Conservation (phyloP, 2,888 invertebrate species). For the Temnothorax rugatulus region DNA sequence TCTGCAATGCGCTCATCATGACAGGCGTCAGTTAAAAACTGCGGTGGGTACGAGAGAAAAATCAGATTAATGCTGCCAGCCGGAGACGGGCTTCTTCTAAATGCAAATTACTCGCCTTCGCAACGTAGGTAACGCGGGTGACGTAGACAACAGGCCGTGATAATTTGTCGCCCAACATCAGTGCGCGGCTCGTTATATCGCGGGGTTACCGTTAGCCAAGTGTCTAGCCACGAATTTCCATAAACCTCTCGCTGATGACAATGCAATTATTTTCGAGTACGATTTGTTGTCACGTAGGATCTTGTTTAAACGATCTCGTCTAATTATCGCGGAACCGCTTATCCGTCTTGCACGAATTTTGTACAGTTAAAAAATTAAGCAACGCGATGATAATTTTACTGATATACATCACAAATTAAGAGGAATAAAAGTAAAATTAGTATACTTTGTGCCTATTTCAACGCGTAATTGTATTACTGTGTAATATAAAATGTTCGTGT, state of each 20-base stretch:
- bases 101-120: conserved; percentile 76
- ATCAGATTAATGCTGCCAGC: conserved; percentile 70
- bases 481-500: neutral
- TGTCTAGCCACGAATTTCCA: conserved; percentile 72
- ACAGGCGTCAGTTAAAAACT: conserved; percentile 71
- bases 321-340: conserved; percentile 40
- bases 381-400: neutral
- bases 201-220: conserved; percentile 33
- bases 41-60: conserved; percentile 63
- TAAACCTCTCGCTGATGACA: conserved; percentile 78
- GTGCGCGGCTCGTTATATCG: conserved; percentile 63
- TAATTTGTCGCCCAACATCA: conserved; percentile 72
- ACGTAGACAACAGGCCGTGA: conserved; percentile 56
- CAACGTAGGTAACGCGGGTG: conserved; percentile 49
- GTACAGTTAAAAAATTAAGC: neutral
- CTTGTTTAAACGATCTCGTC: conserved; percentile 67
- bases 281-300: conserved; percentile 65
- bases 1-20: conserved; percentile 49
- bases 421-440: conserved; percentile 5
- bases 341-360: neutral
- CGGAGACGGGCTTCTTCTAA: conserved; percentile 70
- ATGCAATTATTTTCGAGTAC: conserved; percentile 79
- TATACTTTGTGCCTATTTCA: neutral
- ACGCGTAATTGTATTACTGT: neutral
- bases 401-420: neutral